phyloP scores from a whole-genome alignment of 2,888 invertebrate genomes.

The Listrodromus nycthemerus region DNA sequence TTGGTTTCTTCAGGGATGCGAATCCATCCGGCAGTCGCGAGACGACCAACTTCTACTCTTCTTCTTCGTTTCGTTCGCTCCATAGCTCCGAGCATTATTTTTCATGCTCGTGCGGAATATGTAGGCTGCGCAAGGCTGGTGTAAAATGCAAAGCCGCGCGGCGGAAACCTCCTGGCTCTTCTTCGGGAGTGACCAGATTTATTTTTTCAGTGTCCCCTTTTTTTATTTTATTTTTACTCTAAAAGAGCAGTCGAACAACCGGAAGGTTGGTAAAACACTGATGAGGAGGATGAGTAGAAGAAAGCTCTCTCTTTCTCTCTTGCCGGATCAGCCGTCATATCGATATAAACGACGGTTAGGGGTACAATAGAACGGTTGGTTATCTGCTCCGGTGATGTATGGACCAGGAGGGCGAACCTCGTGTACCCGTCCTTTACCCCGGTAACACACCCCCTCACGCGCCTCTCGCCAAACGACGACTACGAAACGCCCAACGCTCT shows the following conservation, averaged over 20 bases:
- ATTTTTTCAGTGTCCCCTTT: not conserved
- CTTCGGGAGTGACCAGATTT: slow-evolving; percentile 3
- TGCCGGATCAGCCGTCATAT: slow-evolving; percentile 73
- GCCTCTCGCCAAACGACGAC: slow-evolving; percentile 38
- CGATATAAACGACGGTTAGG: slow-evolving; percentile 74
- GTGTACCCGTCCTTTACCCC: slow-evolving; percentile 50
- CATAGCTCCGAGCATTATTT: slow-evolving; percentile 34
- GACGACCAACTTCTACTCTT: not conserved
- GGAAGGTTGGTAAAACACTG: not conserved
- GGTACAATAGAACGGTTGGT: slow-evolving; percentile 74
- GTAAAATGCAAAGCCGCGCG: slow-evolving; percentile 14
- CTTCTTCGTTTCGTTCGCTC: not conserved
- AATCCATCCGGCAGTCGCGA: not conserved
- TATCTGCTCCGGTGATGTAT: slow-evolving; percentile 74
- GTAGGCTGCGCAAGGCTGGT: slow-evolving; percentile 19
- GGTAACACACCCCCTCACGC: slow-evolving; percentile 37
- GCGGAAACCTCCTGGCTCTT: not conserved
- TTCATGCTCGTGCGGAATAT: slow-evolving; percentile 18
- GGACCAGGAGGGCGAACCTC: slow-evolving; percentile 66
- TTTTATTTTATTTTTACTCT: slow-evolving; percentile 31
- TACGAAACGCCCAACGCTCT: slow-evolving; percentile 34
- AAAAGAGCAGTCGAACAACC: not conserved
- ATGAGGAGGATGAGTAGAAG: slow-evolving; percentile 17
- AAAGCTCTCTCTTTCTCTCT: slow-evolving; percentile 48
- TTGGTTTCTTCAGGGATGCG: not conserved